Conservation (phyloP, 2,888 invertebrate genomes). For the Vesta saturnalis region DNA sequence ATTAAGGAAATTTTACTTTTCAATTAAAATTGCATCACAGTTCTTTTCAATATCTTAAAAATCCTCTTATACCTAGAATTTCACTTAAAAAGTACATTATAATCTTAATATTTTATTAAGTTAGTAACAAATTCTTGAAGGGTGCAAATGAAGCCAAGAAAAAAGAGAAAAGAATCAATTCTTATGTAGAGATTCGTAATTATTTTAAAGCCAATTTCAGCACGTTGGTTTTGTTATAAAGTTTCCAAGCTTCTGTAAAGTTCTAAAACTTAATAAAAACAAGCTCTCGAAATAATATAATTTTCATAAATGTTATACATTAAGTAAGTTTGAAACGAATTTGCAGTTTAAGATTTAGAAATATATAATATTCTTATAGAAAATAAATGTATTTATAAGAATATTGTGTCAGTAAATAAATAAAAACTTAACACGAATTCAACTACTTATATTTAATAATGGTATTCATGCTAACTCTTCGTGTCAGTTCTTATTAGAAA, state of each 20-base stretch:
- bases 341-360: no score
- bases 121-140: not conserved
- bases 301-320: slow-evolving; percentile 9
- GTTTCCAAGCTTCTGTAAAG: not conserved
- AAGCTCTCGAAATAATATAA: not conserved
- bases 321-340: no score
- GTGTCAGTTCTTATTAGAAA: no score
- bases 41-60: slow-evolving; percentile 7
- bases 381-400: no score
- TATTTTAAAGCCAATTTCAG: not conserved
- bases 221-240: not conserved
- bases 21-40: slow-evolving; percentile 1
- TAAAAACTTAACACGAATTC: no score
- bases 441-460: no score
- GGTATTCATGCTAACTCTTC: no score
- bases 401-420: no score
- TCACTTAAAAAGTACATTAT: slow-evolving; percentile 6
- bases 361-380: no score
- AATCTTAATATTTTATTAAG: slow-evolving; percentile 4
- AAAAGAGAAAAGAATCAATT: not conserved
- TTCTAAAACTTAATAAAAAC: not conserved
- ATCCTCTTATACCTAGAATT: slow-evolving; percentile 5
- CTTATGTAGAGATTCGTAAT: not conserved
- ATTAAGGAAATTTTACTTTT: not conserved
- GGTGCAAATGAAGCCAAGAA: not conserved